phyloP scores from a whole-genome alignment of 2,797 vertebrate species.

The Lindbergichthys nudifrons region DNA sequence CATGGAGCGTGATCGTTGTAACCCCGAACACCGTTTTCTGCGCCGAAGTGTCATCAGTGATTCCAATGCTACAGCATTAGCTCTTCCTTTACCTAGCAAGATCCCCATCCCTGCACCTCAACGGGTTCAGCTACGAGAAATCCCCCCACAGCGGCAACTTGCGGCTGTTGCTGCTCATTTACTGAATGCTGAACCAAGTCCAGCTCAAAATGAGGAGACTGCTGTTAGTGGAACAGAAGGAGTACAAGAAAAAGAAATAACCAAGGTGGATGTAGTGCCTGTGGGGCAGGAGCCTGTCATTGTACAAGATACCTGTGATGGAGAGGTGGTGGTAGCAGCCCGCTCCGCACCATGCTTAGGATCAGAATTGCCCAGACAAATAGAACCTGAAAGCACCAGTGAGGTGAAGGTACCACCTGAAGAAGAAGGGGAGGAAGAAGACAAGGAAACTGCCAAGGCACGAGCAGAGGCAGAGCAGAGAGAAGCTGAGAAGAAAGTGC shows the following conservation, averaged over 20 bases:
- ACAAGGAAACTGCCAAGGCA: conserved; percentile 80
- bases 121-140: conserved; percentile 69
- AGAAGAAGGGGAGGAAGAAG: conserved; percentile 77
- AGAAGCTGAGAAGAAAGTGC: conserved; percentile 86
- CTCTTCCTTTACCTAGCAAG: conserved; percentile 89
- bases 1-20: conserved; percentile 95
- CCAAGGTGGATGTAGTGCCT: conserved; percentile 72
- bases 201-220: conserved; percentile 57
- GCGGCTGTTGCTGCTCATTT: conserved; percentile 55
- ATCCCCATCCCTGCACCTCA: conserved; percentile 80
- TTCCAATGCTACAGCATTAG: conserved; percentile 95
- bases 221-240: conserved; percentile 37
- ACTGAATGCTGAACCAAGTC: conserved; percentile 44
- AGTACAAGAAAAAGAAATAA: conserved; percentile 58
- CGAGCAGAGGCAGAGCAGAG: conserved; percentile 82
- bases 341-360: conserved; percentile 44
- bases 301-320: conserved; percentile 65
- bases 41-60: conserved; percentile 98
- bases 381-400: conserved; percentile 58
- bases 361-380: conserved; percentile 62
- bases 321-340: conserved; percentile 50
- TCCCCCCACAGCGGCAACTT: conserved; percentile 53
- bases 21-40: conserved; percentile 94
- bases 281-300: conserved; percentile 62
- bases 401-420: conserved; percentile 64